A percentile compares a stretch with the other conserved stretches of the same genome.
Evolutionary conservation across 2,797 vertebrate genomes (phyloP).

Genomic region (Oreochromis grahami): DNA sequence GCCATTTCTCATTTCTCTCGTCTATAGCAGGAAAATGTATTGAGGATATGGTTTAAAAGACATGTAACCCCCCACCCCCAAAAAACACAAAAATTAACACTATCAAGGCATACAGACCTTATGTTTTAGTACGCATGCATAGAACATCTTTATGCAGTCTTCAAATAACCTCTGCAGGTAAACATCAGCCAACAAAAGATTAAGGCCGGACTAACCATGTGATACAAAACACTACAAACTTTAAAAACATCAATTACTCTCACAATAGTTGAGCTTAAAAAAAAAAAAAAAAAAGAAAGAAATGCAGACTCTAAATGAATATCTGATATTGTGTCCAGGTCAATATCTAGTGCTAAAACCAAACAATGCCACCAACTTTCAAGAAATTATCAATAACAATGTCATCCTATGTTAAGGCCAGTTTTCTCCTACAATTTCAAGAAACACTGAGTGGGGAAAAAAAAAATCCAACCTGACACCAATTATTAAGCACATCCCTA

Average conservation of each 20-base stretch:
- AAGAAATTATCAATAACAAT: background rate
- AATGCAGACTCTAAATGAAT: background rate
- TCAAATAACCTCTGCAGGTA: background rate
- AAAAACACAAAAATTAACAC: background rate
- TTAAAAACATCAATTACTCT: background rate
- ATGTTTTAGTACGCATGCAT: background rate
- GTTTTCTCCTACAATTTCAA: background rate
- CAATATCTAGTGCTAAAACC: background rate
- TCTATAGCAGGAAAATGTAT: background rate
- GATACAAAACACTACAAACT: background rate
- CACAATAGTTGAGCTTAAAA: background rate
- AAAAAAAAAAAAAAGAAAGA: background rate
- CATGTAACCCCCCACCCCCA: background rate
- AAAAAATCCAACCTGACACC: background rate
- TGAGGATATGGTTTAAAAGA: background rate
- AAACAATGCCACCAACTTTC: background rate
- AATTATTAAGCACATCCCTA: background rate
- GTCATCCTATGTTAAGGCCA: background rate
- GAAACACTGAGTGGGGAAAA: accelerated
- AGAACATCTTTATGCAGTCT: background rate
- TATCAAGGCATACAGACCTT: background rate
- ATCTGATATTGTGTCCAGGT: background rate
- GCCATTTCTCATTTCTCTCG: background rate
- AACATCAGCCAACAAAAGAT: background rate
- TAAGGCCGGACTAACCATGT: background rate